A percentile compares a stretch with the other conserved stretches of the same genome.
These are phyloP conservation scores for Papilio gigon DNA, from an alignment of 2,888 invertebrate genomes.

Conservation along the genomic window DNA sequence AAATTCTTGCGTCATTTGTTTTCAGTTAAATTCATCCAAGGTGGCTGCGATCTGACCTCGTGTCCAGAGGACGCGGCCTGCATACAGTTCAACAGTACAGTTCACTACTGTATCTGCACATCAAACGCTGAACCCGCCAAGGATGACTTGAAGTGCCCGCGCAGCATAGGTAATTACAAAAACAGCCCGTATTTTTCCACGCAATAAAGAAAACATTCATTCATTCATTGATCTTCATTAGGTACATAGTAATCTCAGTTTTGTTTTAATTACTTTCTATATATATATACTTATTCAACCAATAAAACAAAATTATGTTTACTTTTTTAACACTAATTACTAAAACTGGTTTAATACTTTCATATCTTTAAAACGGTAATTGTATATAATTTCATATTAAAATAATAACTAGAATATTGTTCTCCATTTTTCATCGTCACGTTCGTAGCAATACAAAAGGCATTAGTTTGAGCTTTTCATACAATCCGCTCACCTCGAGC, in stretches of 20 bases:
- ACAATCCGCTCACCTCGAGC: not conserved
- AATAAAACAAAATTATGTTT: no score
- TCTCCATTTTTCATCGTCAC: not conserved
- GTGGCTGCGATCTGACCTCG: conserved; percentile 75
- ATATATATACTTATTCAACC: no score
- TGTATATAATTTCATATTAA: not conserved
- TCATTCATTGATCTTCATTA: conserved; percentile 10
- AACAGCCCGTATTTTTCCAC: conserved; percentile 23
- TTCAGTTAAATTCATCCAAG: conserved; percentile 62
- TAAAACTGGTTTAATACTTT: no score
- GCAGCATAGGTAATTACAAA: conserved; percentile 79
- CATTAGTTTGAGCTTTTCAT: not conserved
- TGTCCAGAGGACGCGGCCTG: conserved; percentile 86
- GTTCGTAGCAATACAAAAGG: not conserved
- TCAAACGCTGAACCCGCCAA: conserved; percentile 85
- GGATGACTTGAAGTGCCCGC: conserved; percentile 83
- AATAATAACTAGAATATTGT: not conserved
- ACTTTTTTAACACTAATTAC: no score
- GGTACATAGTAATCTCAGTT: not conserved
- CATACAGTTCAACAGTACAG: conserved; percentile 70
- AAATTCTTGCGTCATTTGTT: conserved; percentile 40
- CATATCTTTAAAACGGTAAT: no score
- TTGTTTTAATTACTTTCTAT: not conserved
- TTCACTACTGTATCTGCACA: conserved; percentile 85
- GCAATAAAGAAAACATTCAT: conserved; percentile 2